A percentile compares a stretch with the other conserved stretches of the same genome.
phyloP scores from a whole-genome alignment of 1,140 invertebrate species.

The Ericerus pela region DNA sequence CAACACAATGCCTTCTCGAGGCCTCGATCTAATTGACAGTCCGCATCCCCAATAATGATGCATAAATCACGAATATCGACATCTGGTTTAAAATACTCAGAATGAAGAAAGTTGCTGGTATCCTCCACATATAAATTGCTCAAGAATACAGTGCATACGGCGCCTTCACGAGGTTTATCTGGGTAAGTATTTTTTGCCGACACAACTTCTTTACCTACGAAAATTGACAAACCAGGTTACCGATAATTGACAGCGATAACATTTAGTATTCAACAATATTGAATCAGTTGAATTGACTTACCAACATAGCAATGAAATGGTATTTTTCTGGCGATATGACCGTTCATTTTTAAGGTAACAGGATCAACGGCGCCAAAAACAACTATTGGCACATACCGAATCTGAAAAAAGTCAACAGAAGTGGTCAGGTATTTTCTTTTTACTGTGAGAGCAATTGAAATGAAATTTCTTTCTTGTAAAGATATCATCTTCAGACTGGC shows the following conservation, averaged over 20 bases:
- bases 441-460: no score
- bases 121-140: constrained; percentile 4
- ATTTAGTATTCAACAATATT: neutral
- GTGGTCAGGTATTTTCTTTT: no score
- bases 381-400: no score
- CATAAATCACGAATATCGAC: neutral
- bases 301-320: neutral
- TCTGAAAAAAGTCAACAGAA: no score
- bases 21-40: constrained; percentile 18
- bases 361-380: no score
- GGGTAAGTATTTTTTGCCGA: neutral
- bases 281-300: neutral
- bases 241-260: neutral
- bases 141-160: constrained; percentile 13
- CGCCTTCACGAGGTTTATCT: constrained; percentile 16
- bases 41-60: constrained; percentile 18
- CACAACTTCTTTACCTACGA: constrained; percentile 10
- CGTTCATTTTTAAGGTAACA: no score
- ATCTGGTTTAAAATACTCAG: constrained; percentile 8
- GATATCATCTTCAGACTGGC: no score
- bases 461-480: no score
- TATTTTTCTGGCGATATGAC: no score
- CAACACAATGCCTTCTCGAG: constrained; percentile 13
- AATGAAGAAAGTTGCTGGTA: neutral
- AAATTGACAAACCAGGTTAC: neutral